Base-by-base conservation (phyloP, 2,113 vertebrate species). In the Prolemur simus region DNA sequence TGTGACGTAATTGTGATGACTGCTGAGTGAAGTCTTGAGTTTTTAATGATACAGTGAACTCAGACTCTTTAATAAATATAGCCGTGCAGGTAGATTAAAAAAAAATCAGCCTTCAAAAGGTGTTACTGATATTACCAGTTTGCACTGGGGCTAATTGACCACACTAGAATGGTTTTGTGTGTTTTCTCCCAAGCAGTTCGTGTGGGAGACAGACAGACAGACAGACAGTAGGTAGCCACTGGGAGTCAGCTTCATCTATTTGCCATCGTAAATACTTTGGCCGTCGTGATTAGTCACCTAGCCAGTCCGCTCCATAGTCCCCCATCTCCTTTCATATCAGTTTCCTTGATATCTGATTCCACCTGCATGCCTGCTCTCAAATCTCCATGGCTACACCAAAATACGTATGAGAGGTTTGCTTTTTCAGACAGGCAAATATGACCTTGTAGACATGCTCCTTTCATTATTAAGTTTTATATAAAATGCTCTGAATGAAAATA, bases 331-430 rank as follows among this genome's bases (percentile, higher is more conserved):
- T 89, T 87, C 81, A 52, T 89, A 60, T 93, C 74, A 56, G 89
- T 97, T 94, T 89, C 25, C 45, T 93, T 84, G 89, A 56, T 97
- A 74, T 20, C 91, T 84, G 49, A 95, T 95, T 97, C 69, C n/a
- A 96, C 89, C 89, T 93, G 81, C 78, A 93, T 32, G 89, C 87
- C 58, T 95, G 69, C 76, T 97, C 58, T 92, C 73, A 80, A 18
- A 77, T 97, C 90, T 95, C 94, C 89, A 95, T 97, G 92, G 94
- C 80, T 93, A 95, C 92, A 73, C 89, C 95, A 97, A 91, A 96
- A 93, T 97, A 95, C 77, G 47, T 83, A n/a, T 64, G 68, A 93
- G 77, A 91, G 39, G 52, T 94, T 91, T 97, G 49, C 87, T 85
- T 95, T 93, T 58, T 52, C 45, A 93, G 76, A 42, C 76, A 87